Percentiles rank a stretch among this genome's conserved stretches.
phyloP scores from a whole-genome alignment of 2,888 invertebrate species.

The Gryllus longicercus region DNA sequence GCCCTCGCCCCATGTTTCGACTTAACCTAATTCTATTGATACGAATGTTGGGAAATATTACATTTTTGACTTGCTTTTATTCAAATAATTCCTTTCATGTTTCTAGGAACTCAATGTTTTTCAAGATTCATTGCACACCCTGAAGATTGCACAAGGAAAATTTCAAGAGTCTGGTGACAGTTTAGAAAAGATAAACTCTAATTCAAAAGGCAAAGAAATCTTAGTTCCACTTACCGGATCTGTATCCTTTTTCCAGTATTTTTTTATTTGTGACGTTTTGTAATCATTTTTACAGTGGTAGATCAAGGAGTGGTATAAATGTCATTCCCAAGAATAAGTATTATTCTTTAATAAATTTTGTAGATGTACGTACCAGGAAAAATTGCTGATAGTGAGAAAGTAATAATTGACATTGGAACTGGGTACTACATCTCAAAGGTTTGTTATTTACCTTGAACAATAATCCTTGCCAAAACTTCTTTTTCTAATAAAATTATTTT shows the following conservation, averaged over 20 bases:
- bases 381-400: constrained; percentile 77
- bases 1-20: too few relatives aligned
- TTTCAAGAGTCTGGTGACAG: constrained; percentile 85
- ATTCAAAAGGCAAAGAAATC: constrained; percentile 76
- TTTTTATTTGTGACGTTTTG: background rate
- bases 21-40: too few relatives aligned
- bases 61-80: constrained; percentile 11
- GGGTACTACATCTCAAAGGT: constrained; percentile 96
- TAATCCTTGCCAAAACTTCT: constrained; percentile 25
- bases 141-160: constrained; percentile 87
- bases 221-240: constrained; percentile 93
- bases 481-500: constrained; percentile 37
- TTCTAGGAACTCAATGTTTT: constrained; percentile 78
- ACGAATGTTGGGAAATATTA: background rate
- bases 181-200: constrained; percentile 72
- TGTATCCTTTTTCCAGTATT: constrained; percentile 51
- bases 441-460: constrained; percentile 37
- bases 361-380: constrained; percentile 93
- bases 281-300: background rate
- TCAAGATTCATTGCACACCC: constrained; percentile 82
- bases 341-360: constrained; percentile 26
- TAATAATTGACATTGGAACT: constrained; percentile 93
- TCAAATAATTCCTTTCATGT: constrained; percentile 34
- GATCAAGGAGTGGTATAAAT: background rate
- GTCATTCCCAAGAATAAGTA: constrained; percentile 23